Evolutionary conservation across 2,113 vertebrate genomes (phyloP).

Genomic region (Campylorhamphus procurvoides): DNA sequence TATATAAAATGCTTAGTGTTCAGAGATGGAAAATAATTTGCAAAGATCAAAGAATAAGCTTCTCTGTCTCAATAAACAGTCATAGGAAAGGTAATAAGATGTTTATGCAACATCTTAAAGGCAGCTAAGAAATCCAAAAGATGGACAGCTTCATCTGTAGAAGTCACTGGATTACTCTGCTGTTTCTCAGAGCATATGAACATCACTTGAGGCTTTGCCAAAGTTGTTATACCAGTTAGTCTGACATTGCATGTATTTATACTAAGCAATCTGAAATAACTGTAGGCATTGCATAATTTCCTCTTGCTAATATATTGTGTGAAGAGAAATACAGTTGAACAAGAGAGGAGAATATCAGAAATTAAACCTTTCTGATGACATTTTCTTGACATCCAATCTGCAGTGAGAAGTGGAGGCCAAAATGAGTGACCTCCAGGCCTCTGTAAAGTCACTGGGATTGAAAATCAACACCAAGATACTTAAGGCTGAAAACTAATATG

Average conservation of each 20-base stretch:
- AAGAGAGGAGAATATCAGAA: not conserved
- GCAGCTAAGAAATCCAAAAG: not conserved
- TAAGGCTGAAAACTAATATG: not conserved
- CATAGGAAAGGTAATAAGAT: not conserved
- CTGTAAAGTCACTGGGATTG: not conserved
- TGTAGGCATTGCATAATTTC: not conserved
- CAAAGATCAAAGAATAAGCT: not conserved
- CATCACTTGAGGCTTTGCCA: not conserved
- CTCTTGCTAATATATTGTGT: not conserved
- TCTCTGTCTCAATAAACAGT: not conserved
- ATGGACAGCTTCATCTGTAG: not conserved
- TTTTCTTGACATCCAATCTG: not conserved
- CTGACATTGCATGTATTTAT: not conserved
- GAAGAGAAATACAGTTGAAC: not conserved
- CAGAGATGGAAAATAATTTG: not conserved
- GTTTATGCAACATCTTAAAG: not conserved
- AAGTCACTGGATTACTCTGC: not conserved
- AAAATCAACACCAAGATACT: not conserved
- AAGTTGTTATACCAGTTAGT: not conserved
- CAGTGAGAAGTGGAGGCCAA: not conserved
- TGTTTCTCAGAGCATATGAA: not conserved
- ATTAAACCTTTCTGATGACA: not conserved
- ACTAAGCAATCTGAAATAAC: not conserved
- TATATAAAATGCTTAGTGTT: not conserved
- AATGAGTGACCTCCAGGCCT: not conserved